Conservation (phyloP, 2,113 vertebrate species). For the Hemiprocne comata region DNA sequence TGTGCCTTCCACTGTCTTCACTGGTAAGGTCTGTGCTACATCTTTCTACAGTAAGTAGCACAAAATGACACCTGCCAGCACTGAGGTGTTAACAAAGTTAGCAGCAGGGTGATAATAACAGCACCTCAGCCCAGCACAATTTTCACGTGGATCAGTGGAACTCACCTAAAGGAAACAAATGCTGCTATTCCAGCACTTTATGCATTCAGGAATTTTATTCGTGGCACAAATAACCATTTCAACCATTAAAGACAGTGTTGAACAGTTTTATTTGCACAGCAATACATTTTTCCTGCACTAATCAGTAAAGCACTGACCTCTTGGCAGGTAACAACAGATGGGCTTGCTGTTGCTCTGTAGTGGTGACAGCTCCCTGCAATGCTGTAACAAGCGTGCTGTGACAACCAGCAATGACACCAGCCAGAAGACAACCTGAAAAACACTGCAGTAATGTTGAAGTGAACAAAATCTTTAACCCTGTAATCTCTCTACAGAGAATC, state of each 20-base stretch:
- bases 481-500: neutral
- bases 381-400: conserved; percentile 2
- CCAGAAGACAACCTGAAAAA: neutral
- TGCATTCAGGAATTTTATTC: neutral
- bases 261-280: neutral
- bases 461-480: neutral
- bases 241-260: neutral
- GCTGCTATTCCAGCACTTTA: neutral
- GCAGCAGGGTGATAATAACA: neutral
- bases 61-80: neutral
- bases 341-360: neutral
- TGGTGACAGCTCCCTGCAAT: neutral
- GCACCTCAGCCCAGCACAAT: neutral
- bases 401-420: conserved; percentile 4
- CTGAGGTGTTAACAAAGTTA: neutral
- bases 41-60: neutral
- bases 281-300: neutral
- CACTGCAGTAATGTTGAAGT: neutral
- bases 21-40: neutral
- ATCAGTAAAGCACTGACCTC: neutral
- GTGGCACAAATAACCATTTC: neutral
- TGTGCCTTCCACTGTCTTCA: neutral
- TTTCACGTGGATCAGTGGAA: neutral
- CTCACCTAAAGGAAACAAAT: neutral
- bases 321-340: neutral